Evolutionary conservation across 2,113 vertebrate genomes (phyloP).

Genomic region (Meles meles): DNA sequence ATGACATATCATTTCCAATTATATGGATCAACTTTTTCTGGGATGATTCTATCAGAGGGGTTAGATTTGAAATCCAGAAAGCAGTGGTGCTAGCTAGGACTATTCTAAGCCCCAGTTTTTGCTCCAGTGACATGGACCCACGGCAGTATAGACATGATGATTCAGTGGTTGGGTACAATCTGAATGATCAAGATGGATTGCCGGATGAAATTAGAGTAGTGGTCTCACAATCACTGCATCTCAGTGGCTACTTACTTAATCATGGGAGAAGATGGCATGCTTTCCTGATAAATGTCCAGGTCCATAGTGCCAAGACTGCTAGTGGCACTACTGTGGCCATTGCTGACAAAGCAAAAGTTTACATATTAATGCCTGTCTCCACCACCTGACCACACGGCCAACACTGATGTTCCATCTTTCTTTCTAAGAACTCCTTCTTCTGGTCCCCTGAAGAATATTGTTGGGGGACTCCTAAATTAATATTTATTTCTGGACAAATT

Average conservation of each 20-base stretch:
- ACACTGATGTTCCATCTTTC: neutral
- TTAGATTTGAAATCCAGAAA: neutral
- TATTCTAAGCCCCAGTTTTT: neutral
- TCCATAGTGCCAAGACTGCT: slow-evolving; percentile 94
- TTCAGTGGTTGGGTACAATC: slow-evolving; percentile 55
- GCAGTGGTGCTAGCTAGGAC: neutral
- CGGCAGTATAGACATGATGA: slow-evolving; percentile 69
- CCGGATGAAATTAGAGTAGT: slow-evolving; percentile 71
- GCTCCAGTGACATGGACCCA: slow-evolving; percentile 48
- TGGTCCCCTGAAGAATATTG: neutral
- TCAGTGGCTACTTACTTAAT: slow-evolving; percentile 89
- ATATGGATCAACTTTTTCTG: neutral
- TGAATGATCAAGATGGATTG: slow-evolving; percentile 48
- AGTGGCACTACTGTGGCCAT: slow-evolving; percentile 94
- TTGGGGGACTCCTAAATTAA: slow-evolving; percentile 20
- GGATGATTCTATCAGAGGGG: neutral
- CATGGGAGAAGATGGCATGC: slow-evolving; percentile 84
- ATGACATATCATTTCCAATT: neutral
- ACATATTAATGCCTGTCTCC: slow-evolving; percentile 82
- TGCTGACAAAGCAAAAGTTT: slow-evolving; percentile 91
- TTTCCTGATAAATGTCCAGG: slow-evolving; percentile 93
- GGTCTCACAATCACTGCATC: slow-evolving; percentile 73
- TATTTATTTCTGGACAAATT: neutral
- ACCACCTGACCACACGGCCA: slow-evolving; percentile 58
- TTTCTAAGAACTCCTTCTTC: neutral